These are phyloP conservation scores for Sycobia sp. DNA, from an alignment of 1,140 invertebrate species.

Conservation along the genomic window DNA sequence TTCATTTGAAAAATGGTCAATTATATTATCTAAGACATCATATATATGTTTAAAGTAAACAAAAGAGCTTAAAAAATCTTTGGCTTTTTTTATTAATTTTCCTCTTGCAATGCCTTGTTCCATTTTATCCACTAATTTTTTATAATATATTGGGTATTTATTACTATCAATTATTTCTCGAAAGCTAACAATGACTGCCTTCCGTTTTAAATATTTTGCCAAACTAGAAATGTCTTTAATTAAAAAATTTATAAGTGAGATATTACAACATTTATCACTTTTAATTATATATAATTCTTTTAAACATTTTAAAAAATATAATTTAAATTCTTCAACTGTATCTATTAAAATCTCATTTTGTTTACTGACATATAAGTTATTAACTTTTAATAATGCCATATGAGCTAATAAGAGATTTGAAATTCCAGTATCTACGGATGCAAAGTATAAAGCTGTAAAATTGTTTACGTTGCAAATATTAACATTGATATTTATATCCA, in stretches of 20 bases:
- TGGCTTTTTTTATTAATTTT: slow-evolving; percentile 1
- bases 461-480: slow-evolving; percentile 3
- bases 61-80: background rate
- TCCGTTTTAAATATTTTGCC: background rate
- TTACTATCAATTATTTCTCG: background rate
- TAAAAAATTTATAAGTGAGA: slow-evolving; percentile 16
- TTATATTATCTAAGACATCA: slow-evolving; percentile 8
- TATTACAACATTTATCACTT: background rate
- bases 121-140: slow-evolving; percentile 6
- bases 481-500: slow-evolving; percentile 14
- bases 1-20: slow-evolving; percentile 16
- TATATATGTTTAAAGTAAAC: slow-evolving; percentile 2
- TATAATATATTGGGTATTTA: slow-evolving; percentile 21
- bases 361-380: background rate
- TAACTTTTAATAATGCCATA: slow-evolving; percentile 8
- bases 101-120: background rate
- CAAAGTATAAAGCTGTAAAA: slow-evolving; percentile 8
- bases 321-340: background rate
- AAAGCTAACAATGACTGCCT: background rate
- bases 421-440: background rate
- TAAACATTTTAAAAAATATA: background rate
- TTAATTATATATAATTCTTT: background rate
- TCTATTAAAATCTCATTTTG: slow-evolving; percentile 6
- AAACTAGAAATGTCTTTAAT: background rate
- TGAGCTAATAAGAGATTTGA: slow-evolving; percentile 15